Base-by-base conservation (phyloP, 2,888 invertebrate species). In the Dioctria rufipes region DNA sequence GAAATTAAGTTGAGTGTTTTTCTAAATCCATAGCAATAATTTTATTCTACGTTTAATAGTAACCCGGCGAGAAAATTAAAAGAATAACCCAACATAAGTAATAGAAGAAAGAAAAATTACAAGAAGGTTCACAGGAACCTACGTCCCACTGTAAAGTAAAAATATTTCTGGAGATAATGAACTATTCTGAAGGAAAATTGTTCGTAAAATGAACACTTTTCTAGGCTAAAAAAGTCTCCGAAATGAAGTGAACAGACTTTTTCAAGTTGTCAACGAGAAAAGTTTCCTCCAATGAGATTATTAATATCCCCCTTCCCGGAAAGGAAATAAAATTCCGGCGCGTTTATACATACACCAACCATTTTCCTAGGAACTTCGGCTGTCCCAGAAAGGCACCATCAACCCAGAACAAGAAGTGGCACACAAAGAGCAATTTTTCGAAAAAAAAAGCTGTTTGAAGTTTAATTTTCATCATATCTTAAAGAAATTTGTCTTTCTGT, bases 401-500 rank as follows among this genome's bases (percentile, higher is more conserved):
- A n/a, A 5, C 51, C 39, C 54, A 71, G 54, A 54, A n/a, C 25
- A 71, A 71, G 51, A 3, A 51, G 71, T 49, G 54, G 39, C 71
- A 37, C 54, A 71, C 37, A 25, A 25, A 25, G 54, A 71, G 39
- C 9, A 71, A 71, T 71, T 40, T 51, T 51, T 37, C 71, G 49
- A 25, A 51, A 37, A 71, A 51, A 71, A 25, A 25, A 25, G 25
- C 71, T 51, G 54, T 71, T 54, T 71, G 71, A 71, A 71, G 71
- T 71, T 71, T 71, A 71, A 71, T 71, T 71, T 71, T 71, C 71
- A 54, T 71, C 71, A 71, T 71, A 37, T 67, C 67, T 51, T 71
- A 49, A 71, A 71, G 71, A 71, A 71, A 71, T 71, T 71, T 71
- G 71, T 71, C 71, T 71, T 71, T 67, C 46, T 54, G 71, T 51